Conservation (phyloP, 2,113 vertebrate species). For the Pterocles burchelli region DNA sequence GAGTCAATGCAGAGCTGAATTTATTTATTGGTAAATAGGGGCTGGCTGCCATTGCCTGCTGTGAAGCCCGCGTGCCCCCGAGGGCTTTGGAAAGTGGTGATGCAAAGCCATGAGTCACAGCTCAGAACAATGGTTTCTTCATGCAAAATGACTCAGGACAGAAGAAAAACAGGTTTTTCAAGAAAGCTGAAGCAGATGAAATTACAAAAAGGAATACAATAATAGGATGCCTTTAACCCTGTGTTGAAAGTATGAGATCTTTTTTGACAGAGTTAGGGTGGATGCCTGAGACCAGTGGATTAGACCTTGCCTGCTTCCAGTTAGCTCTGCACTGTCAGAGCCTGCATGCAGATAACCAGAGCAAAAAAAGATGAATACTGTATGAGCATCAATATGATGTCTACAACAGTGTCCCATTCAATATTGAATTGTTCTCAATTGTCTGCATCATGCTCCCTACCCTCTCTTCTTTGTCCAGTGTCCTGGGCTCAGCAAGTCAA, state of each 20-base stretch:
- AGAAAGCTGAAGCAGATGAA: neutral
- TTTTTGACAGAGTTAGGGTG: neutral
- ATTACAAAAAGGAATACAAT: neutral
- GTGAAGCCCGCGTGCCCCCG: rapidly evolving
- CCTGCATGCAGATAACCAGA: neutral
- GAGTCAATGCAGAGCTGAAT: neutral
- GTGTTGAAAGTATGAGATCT: neutral
- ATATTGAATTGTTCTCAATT: rapidly evolving
- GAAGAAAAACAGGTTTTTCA: constrained; percentile 51
- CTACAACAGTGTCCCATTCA: rapidly evolving
- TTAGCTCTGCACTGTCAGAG: neutral
- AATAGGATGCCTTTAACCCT: neutral
- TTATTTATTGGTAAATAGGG: neutral
- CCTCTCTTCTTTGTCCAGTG: neutral
- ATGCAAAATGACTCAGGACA: neutral
- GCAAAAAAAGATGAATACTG: rapidly evolving
- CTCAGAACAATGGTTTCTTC: constrained; percentile 46
- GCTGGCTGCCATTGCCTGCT: neutral
- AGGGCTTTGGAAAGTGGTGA: neutral
- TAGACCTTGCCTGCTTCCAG: neutral
- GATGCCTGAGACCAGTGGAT: neutral
- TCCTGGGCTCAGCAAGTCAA: too few relatives aligned
- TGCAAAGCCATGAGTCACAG: constrained; percentile 43
- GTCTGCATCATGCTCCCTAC: neutral
- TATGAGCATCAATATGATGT: neutral